Percentiles rank a stretch among this genome's conserved stretches.
These are phyloP conservation scores for Scaptomyza graminum DNA, from an alignment of 1,140 invertebrate species.

Conservation along the genomic window DNA sequence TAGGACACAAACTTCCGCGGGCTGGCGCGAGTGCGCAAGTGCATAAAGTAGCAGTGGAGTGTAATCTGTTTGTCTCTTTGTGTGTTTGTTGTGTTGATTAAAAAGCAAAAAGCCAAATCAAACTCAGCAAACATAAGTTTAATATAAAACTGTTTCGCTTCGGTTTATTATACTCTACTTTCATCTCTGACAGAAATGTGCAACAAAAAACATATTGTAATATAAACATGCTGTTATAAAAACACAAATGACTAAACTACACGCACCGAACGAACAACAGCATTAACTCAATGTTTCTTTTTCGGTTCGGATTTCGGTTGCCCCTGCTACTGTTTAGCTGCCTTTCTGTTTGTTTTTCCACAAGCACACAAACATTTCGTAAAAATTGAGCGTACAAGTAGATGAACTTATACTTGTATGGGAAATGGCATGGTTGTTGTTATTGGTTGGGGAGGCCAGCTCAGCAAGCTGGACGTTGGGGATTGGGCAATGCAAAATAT, in stretches of 20 bases:
- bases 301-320: slow-evolving; percentile 10
- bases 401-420: slow-evolving; percentile 18
- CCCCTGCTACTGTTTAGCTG: slow-evolving; percentile 47
- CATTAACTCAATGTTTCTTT: slow-evolving; percentile 11
- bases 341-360: slow-evolving; percentile 65
- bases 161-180: neutral
- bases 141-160: slow-evolving; percentile 29
- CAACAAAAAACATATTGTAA: slow-evolving; percentile 32
- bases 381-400: slow-evolving; percentile 33
- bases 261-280: slow-evolving; percentile 7
- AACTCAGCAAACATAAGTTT: slow-evolving; percentile 4
- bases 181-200: slow-evolving; percentile 26
- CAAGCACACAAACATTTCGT: slow-evolving; percentile 21
- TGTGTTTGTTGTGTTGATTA: slow-evolving; percentile 34
- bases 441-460: neutral
- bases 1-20: slow-evolving; percentile 68
- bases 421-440: slow-evolving; percentile 36
- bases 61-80: slow-evolving; percentile 11
- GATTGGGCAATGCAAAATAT: slow-evolving; percentile 75
- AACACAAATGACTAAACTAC: slow-evolving; percentile 19
- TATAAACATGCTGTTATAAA: slow-evolving; percentile 7
- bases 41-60: slow-evolving; percentile 59
- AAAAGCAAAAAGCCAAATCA: slow-evolving; percentile 33
- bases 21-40: slow-evolving; percentile 50
- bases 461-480: slow-evolving; percentile 9